phyloP scores from a whole-genome alignment of 2,113 vertebrate species.

The Megalops atlanticus region DNA sequence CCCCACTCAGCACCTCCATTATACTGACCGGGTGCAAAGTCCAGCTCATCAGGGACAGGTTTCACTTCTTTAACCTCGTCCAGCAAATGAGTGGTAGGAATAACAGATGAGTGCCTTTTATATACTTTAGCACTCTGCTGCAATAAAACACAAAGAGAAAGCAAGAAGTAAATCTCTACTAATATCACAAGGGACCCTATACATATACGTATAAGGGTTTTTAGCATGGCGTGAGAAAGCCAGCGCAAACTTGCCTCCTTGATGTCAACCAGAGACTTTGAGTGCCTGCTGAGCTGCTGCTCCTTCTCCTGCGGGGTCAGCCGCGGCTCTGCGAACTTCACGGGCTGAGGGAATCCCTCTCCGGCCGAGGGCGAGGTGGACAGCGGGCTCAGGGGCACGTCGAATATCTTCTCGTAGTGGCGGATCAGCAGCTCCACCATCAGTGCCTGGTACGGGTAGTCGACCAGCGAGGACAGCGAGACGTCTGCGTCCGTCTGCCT shows the following conservation, averaged over 20 bases:
- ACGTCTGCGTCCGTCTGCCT: conserved; percentile 86
- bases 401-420: conserved; percentile 89
- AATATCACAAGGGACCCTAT: not conserved
- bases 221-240: not conserved
- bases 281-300: conserved; percentile 76
- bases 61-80: conserved; percentile 65
- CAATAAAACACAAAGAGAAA: conserved; percentile 25
- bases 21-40: conserved; percentile 68
- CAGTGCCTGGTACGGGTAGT: conserved; percentile 92
- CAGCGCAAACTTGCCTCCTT: conserved; percentile 80
- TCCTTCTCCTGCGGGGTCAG: conserved; percentile 75
- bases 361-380: conserved; percentile 57
- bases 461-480: conserved; percentile 90
- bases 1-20: not conserved
- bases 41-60: conserved; percentile 51
- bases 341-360: conserved; percentile 42
- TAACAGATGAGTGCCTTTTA: conserved; percentile 73
- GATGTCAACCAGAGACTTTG: conserved; percentile 74
- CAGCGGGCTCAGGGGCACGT: conserved; percentile 77
- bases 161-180: conserved; percentile 17
- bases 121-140: conserved; percentile 69
- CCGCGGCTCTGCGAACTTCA: conserved; percentile 33
- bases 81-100: conserved; percentile 69
- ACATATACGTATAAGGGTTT: not conserved
- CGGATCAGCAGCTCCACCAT: conserved; percentile 90